Conservation (phyloP, 2,113 vertebrate species). For the Anhinga anhinga region DNA sequence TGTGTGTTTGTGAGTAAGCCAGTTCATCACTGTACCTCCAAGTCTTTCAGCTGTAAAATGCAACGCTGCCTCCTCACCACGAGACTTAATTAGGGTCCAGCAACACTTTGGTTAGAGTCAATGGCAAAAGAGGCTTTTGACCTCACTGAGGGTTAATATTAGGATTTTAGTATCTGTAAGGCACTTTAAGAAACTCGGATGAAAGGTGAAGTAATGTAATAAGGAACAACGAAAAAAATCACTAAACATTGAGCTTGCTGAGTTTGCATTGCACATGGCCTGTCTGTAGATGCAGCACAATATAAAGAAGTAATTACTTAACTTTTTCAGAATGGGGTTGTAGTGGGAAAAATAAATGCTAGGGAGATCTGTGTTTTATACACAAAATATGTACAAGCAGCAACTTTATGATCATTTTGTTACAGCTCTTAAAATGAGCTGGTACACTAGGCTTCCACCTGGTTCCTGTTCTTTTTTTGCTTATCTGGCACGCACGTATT, state of each 20-base stretch:
- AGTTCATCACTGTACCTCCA: neutral
- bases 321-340: neutral
- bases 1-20: neutral
- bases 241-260: neutral
- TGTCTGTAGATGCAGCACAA: neutral
- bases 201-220: neutral
- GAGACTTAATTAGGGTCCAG: neutral
- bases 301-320: constrained; percentile 13
- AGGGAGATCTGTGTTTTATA: constrained; percentile 15
- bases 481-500: neutral
- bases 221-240: neutral
- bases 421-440: neutral
- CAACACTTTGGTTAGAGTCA: neutral
- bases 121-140: neutral
- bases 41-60: neutral
- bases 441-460: neutral
- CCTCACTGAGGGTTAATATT: neutral
- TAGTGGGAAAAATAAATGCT: constrained; percentile 32
- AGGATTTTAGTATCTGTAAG: neutral
- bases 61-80: neutral
- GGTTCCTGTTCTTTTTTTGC: neutral
- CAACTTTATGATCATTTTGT: constrained; percentile 54
- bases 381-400: neutral
- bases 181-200: neutral
- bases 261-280: neutral